These are phyloP conservation scores for Amazona guildingii DNA, from an alignment of 2,113 vertebrate species.

Conservation along the genomic window DNA sequence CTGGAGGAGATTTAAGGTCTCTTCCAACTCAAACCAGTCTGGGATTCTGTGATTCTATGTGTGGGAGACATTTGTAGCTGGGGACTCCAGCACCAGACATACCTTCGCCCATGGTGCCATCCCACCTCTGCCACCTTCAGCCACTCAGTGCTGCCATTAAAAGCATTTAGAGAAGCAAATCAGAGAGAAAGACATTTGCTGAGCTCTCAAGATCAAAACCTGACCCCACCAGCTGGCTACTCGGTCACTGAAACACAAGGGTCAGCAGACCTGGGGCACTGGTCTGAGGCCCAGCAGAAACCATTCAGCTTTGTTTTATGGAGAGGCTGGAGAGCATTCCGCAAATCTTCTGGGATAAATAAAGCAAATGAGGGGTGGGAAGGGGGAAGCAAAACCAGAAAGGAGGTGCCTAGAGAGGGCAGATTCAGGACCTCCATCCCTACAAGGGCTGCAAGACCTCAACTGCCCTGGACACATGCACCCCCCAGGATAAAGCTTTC, in stretches of 20 bases:
- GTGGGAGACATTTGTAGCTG: rapidly evolving
- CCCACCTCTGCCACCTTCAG: neutral
- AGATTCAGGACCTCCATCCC: neutral
- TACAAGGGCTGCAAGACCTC: neutral
- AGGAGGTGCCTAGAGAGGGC: neutral
- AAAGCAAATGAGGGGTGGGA: neutral
- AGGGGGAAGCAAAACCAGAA: neutral
- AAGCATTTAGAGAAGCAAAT: neutral
- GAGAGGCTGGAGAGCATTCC: neutral
- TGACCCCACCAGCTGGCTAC: neutral
- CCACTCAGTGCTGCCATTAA: neutral
- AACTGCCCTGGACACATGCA: rapidly evolving
- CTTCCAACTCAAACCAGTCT: neutral
- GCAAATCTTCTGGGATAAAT: neutral
- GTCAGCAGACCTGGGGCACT: neutral
- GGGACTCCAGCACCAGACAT: neutral
- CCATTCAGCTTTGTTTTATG: neutral
- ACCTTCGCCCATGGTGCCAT: neutral
- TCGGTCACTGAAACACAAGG: neutral
- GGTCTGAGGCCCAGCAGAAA: neutral
- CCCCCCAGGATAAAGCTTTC: neutral
- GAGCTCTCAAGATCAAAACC: neutral
- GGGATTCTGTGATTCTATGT: neutral
- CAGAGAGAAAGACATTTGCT: neutral
- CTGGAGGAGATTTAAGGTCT: neutral